Conservation (phyloP, 2,888 invertebrate genomes). For the Rhamnusium bicolor region DNA sequence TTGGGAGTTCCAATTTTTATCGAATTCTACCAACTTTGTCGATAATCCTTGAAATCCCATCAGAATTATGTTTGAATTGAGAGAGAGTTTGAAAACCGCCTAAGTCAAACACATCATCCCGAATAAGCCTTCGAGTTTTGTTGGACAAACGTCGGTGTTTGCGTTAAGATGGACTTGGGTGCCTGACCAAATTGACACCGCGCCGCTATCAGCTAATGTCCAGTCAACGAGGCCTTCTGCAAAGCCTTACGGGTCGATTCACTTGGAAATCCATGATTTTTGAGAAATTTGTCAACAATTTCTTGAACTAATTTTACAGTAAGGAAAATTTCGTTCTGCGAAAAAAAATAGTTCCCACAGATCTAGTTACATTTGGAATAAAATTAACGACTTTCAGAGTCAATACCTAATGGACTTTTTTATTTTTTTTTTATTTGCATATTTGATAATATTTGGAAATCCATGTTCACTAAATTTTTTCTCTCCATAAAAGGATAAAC, state of each 20-base stretch:
- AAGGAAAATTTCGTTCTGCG: too few species aligned
- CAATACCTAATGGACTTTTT: too few species aligned
- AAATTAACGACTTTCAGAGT: too few species aligned
- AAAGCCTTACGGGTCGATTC: neutral
- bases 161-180: conserved; percentile 33
- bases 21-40: conserved; percentile 18
- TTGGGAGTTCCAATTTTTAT: conserved; percentile 24
- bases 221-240: conserved; percentile 15
- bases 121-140: conserved; percentile 33
- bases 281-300: too few species aligned
- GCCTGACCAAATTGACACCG: conserved; percentile 36
- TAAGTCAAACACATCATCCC: conserved; percentile 43
- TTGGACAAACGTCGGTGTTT: conserved; percentile 43
- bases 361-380: too few species aligned
- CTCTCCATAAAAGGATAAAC: too few species aligned
- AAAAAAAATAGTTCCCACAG: too few species aligned
- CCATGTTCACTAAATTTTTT: too few species aligned
- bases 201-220: conserved; percentile 43
- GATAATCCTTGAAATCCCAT: conserved; percentile 19
- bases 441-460: too few species aligned
- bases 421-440: too few species aligned
- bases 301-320: too few species aligned
- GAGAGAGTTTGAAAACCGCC: conserved; percentile 32
- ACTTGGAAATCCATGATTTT: neutral
- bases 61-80: conserved; percentile 41